phyloP scores from a whole-genome alignment of 1,140 invertebrate species.

The Drosophila melanica region DNA sequence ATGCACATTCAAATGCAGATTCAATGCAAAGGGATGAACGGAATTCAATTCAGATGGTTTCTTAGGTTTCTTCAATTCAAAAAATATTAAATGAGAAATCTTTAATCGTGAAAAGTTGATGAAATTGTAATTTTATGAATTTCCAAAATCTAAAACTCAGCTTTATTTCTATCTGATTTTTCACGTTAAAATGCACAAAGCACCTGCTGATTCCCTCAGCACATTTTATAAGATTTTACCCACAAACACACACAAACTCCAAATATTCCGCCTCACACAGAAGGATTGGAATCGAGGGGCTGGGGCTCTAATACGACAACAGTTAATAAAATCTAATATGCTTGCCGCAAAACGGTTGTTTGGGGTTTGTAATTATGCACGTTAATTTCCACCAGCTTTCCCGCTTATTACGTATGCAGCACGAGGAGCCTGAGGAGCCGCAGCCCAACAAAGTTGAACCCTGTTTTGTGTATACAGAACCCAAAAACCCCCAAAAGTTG shows the following conservation, averaged over 20 bases:
- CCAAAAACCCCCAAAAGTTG: conserved; percentile 43
- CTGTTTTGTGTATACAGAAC: not conserved
- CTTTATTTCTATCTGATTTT: not conserved
- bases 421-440: conserved; percentile 27
- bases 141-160: too few species aligned
- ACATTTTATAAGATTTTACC: not conserved
- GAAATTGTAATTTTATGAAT: too few species aligned
- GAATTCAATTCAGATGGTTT: not conserved
- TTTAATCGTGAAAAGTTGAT: too few species aligned
- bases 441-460: too few species aligned
- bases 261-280: conserved; percentile 5
- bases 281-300: conserved; percentile 1
- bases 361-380: conserved; percentile 79
- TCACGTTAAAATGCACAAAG: not conserved
- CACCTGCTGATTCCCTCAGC: not conserved
- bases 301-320: conserved; percentile 33
- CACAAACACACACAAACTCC: too few species aligned
- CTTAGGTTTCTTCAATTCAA: not conserved
- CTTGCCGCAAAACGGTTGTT: conserved; percentile 77
- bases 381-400: conserved; percentile 58
- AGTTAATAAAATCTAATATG: conserved; percentile 82
- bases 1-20: too few species aligned
- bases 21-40: not conserved
- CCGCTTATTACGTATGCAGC: conserved; percentile 74
- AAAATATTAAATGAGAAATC: too few species aligned